A percentile compares a stretch with the other conserved stretches of the same genome.
These are phyloP conservation scores for Cryptoblepharus egeriae DNA, from an alignment of 2,797 vertebrate species.

Conservation along the genomic window DNA sequence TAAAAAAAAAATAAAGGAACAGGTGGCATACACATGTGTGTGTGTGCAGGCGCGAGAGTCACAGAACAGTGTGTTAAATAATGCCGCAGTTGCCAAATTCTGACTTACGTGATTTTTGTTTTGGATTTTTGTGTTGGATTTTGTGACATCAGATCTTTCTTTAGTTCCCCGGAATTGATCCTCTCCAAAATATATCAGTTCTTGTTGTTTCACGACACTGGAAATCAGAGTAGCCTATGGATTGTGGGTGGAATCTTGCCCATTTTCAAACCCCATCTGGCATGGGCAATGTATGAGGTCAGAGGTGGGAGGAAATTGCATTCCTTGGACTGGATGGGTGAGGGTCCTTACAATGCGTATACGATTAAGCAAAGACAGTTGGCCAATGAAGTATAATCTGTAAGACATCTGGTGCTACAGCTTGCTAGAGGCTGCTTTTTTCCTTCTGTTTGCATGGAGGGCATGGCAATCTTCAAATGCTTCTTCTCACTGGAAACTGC, in stretches of 20 bases:
- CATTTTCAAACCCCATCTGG: background rate
- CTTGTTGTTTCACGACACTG: background rate
- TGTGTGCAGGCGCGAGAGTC: too few species aligned
- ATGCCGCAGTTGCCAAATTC: background rate
- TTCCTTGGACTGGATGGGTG: background rate
- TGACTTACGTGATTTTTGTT: background rate
- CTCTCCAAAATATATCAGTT: background rate
- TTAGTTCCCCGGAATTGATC: background rate
- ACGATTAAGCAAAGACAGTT: slow-evolving; percentile 15
- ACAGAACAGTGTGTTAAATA: background rate
- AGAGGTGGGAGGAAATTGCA: background rate
- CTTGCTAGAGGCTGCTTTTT: background rate
- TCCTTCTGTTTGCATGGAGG: background rate
- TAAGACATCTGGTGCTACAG: background rate
- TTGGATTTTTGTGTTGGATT: background rate
- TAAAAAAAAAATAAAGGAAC: background rate
- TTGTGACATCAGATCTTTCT: background rate
- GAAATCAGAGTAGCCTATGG: background rate
- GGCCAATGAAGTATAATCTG: background rate
- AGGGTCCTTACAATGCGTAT: background rate
- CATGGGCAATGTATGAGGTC: background rate
- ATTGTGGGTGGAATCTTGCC: background rate
- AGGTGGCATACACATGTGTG: background rate
- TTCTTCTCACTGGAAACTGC: background rate
- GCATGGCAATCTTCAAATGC: background rate